phyloP scores from a whole-genome alignment of 2,797 vertebrate species.

The Gallinago stenura region DNA sequence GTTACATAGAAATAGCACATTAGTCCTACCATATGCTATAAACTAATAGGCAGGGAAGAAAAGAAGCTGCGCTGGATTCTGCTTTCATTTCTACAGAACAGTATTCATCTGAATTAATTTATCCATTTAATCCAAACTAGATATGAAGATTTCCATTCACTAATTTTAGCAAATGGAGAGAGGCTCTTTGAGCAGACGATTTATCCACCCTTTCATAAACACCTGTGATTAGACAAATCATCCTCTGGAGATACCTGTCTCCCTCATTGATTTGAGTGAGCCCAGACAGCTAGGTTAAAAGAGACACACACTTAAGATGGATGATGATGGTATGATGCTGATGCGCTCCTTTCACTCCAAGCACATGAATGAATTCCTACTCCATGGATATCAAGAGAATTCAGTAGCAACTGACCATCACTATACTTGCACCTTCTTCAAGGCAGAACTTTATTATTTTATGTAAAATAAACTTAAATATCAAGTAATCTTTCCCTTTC shows the following conservation, averaged over 20 bases:
- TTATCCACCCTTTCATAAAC: neutral
- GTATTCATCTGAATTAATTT: neutral
- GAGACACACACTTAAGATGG: neutral
- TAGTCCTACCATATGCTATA: neutral
- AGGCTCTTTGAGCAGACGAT: neutral
- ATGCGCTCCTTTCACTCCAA: rapidly evolving
- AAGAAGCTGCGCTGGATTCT: neutral
- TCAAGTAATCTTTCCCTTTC: neutral
- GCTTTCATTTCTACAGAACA: neutral
- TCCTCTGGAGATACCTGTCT: neutral
- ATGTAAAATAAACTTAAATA: neutral
- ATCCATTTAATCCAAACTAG: neutral
- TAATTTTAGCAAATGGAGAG: neutral
- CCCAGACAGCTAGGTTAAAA: neutral
- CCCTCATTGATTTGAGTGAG: neutral
- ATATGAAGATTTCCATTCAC: neutral
- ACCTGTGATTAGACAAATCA: neutral
- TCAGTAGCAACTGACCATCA: neutral
- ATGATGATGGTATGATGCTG: neutral
- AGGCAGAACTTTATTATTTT: neutral
- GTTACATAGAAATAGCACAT: neutral
- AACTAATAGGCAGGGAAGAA: neutral
- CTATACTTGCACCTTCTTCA: neutral
- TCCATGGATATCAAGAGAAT: neutral
- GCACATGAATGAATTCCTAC: neutral